Base-by-base conservation (phyloP, 1,140 invertebrate genomes). In the Brachionus manjavacas region DNA sequence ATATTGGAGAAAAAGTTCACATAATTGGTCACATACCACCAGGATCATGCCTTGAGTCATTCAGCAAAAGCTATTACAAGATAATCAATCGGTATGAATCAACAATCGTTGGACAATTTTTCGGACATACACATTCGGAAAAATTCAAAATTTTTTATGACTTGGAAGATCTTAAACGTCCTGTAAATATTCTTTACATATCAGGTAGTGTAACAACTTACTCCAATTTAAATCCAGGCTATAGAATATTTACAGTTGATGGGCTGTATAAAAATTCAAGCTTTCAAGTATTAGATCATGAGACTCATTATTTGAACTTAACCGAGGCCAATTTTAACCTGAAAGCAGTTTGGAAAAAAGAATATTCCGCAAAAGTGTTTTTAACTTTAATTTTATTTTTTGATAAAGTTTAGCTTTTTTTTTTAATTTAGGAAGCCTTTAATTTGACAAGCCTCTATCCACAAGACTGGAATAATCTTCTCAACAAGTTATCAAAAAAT, bases 21-120 rank as follows among this genome's bases (percentile, higher is more conserved):
- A 94, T 99, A 7, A 94, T 99, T 60, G 96, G 96, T 1, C 98
- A 99, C 87, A 98, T 99, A 86, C 96, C 96, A 0, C 96, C 97
- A 0, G 2, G 20, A 64, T 39, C 35, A 14, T 94, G 94, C 86
- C 90, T 92, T 46, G 89, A 91, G 39, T 87, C 90, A n/a, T 92
- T 91, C 90, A 91, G 90, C 80, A 88, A 88, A 84, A 91, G 92
- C 86, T 92, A 91, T 85, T 89, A 91, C 84, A 88, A 87, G 39
- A 74, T 81, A 81, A 31, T 85, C 3, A 84, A 16, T 41, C 25
- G 91, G 79, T 91, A 90, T 87, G 88, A 90, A 76, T 89, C 87
- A 60, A 90, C 88, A 3, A 89, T 91, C 11, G 85, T 85, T 14
- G 91, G 86, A 4, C 91, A 91, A 86, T 91, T 91, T 86, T 91